Conservation (phyloP, 23 tunicate species). For the Phallusia fumigata region DNA sequence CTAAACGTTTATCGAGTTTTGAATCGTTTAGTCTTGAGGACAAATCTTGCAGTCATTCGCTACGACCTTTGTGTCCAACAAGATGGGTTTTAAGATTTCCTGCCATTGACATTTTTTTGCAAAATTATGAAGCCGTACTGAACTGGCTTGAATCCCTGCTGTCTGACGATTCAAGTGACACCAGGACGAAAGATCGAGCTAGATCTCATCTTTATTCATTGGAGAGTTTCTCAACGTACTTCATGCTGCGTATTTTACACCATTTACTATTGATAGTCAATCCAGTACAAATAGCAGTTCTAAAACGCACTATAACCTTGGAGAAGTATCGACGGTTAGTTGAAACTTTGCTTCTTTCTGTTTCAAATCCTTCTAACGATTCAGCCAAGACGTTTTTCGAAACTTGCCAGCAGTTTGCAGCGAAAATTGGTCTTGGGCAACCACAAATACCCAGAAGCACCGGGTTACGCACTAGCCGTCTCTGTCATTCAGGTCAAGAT, state of each 20-base stretch:
- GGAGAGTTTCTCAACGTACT: slow-evolving; percentile 1
- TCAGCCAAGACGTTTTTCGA: background rate
- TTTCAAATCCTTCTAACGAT: background rate
- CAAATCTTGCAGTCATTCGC: background rate
- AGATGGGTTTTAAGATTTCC: slow-evolving; percentile 12
- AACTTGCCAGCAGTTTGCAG: background rate
- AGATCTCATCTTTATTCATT: slow-evolving; percentile 18
- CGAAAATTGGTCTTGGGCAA: background rate
- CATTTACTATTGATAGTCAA: slow-evolving; percentile 2
- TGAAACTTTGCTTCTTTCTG: background rate
- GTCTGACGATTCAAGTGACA: background rate
- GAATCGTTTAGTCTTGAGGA: slow-evolving; percentile 7
- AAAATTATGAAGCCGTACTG: slow-evolving; percentile 9
- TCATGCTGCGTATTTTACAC: slow-evolving; percentile 7
- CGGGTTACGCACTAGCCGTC: background rate
- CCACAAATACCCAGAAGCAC: background rate
- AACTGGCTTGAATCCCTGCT: slow-evolving; percentile 8
- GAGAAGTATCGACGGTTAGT: background rate
- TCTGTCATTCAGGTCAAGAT: background rate
- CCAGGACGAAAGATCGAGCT: slow-evolving; percentile 8
- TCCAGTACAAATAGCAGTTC: slow-evolving; percentile 22
- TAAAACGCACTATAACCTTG: background rate
- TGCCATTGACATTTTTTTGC: slow-evolving; percentile 10
- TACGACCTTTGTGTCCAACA: slow-evolving; percentile 5
- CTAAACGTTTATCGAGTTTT: slow-evolving; percentile 2